Evolutionary conservation across 1,140 invertebrate species (phyloP).

Genomic region (Scaptomyza hsui): DNA sequence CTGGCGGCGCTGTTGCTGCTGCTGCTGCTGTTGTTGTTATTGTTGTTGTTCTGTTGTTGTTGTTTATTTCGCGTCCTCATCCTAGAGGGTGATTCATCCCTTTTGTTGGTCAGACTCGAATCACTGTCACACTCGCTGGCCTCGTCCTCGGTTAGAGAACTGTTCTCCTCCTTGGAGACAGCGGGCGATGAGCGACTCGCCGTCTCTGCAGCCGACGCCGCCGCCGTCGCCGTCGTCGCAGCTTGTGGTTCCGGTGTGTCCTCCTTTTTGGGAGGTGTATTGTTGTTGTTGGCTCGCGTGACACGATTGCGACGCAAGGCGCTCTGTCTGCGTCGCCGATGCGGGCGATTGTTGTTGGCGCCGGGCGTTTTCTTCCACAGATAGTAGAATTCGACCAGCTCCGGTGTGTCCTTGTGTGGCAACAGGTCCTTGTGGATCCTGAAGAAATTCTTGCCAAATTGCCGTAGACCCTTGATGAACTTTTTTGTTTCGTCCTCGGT

Average conservation of each 20-base stretch:
- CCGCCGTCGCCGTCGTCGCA: slow-evolving; percentile 81
- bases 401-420: slow-evolving; percentile 97
- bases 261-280: slow-evolving; percentile 84
- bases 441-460: slow-evolving; percentile 99
- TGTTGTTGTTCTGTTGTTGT: slow-evolving; percentile 71
- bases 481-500: slow-evolving; percentile 98
- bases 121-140: slow-evolving; percentile 96
- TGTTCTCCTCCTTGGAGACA: slow-evolving; percentile 88
- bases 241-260: slow-evolving; percentile 84
- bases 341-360: slow-evolving; percentile 96
- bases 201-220: slow-evolving; percentile 82
- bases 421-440: slow-evolving; percentile 98
- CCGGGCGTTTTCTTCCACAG: slow-evolving; percentile 99
- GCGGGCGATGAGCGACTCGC: slow-evolving; percentile 86
- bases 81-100: slow-evolving; percentile 91
- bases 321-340: slow-evolving; percentile 93
- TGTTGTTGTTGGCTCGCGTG: slow-evolving; percentile 87
- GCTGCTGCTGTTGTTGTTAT: slow-evolving; percentile 47
- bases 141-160: slow-evolving; percentile 97
- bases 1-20: slow-evolving; percentile 42
- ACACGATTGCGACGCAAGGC: slow-evolving; percentile 95
- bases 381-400: slow-evolving; percentile 99
- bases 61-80: slow-evolving; percentile 94
- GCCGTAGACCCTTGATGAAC: slow-evolving; percentile 98
- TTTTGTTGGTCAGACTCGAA: slow-evolving; percentile 89